These are phyloP conservation scores for Nycteola revayana DNA, from an alignment of 2,888 invertebrate species.

Conservation along the genomic window DNA sequence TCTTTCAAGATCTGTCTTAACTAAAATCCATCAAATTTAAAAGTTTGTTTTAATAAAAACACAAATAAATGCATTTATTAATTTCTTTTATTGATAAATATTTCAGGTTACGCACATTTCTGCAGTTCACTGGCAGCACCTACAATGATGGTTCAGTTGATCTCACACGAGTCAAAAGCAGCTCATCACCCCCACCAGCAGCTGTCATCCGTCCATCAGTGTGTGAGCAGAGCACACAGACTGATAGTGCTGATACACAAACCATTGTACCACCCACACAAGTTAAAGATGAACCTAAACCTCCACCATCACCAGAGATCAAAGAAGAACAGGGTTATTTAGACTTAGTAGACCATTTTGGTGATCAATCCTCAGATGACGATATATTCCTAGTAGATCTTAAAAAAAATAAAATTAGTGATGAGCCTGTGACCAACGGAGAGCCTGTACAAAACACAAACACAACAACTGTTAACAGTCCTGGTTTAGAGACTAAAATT, in stretches of 20 bases:
- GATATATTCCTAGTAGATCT: constrained; percentile 56
- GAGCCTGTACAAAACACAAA: constrained; percentile 29
- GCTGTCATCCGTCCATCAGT: not conserved
- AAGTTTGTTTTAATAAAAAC: too few species aligned
- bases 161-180: constrained; percentile 48
- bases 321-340: constrained; percentile 40
- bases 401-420: constrained; percentile 48
- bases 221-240: constrained; percentile 55
- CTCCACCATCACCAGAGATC: constrained; percentile 31
- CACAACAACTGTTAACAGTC: too few species aligned
- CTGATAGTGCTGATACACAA: constrained; percentile 31
- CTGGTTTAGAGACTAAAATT: too few species aligned
- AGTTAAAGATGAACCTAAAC: constrained; percentile 52
- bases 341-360: constrained; percentile 31
- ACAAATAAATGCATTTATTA: too few species aligned
- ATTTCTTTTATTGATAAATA: too few species aligned
- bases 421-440: constrained; percentile 37
- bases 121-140: constrained; percentile 30
- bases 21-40: too few species aligned
- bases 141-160: constrained; percentile 42
- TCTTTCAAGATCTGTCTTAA: too few species aligned
- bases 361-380: constrained; percentile 49
- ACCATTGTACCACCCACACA: constrained; percentile 14
- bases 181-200: constrained; percentile 26
- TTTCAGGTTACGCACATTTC: constrained; percentile 49